phyloP scores from a whole-genome alignment of 2,113 vertebrate genomes.

The Neotoma lepida region DNA sequence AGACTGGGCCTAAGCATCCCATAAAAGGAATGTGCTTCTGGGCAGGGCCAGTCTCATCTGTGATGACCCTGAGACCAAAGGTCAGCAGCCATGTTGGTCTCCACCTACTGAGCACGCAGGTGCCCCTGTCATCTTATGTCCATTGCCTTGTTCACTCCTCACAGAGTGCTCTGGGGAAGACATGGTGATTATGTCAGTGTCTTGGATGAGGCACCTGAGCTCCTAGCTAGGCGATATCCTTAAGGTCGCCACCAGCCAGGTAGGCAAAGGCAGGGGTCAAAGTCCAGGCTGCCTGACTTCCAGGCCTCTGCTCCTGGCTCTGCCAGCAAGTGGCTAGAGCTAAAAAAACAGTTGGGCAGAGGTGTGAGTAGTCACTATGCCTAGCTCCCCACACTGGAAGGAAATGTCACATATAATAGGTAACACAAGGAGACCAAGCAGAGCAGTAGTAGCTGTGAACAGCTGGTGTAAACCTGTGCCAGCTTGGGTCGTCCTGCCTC shows the following conservation, averaged over 20 bases:
- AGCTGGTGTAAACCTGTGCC: background rate
- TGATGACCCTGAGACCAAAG: background rate
- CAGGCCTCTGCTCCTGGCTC: background rate
- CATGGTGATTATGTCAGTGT: background rate
- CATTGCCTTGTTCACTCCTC: background rate
- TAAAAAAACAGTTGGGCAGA: background rate
- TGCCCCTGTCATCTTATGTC: background rate
- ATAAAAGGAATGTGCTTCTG: background rate
- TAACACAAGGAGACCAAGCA: background rate
- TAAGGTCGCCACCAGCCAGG: background rate
- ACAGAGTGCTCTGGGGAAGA: rapidly evolving
- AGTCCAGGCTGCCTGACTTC: background rate
- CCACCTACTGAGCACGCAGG: background rate
- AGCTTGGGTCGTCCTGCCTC: background rate
- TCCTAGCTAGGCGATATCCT: background rate
- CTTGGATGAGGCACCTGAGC: background rate
- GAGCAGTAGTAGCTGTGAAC: background rate
- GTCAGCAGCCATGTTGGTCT: background rate
- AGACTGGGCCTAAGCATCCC: background rate
- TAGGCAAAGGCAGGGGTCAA: background rate
- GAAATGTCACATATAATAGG: background rate
- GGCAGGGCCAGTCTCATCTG: background rate
- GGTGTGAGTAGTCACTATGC: background rate
- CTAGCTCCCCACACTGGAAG: background rate
- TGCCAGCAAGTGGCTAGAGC: background rate